These are phyloP conservation scores for Machimus rusticus DNA, from an alignment of 2,888 invertebrate genomes.

Conservation along the genomic window DNA sequence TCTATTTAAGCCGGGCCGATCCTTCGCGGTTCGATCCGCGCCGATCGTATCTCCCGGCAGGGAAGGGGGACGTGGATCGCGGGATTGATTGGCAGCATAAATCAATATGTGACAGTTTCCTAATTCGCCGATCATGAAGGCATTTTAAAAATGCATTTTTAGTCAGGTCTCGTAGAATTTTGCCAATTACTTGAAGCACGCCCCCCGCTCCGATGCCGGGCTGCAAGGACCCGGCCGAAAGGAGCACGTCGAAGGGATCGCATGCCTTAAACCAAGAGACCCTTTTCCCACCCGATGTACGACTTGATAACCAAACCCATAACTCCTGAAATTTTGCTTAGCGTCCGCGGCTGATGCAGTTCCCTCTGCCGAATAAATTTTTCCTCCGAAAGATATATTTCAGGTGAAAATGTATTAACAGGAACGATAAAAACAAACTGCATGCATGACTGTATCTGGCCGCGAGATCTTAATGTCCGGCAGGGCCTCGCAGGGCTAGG, in stretches of 20 bases:
- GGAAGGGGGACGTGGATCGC: neutral
- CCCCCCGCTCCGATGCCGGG: neutral
- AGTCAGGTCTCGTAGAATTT: conserved; percentile 15
- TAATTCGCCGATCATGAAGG: conserved; percentile 50
- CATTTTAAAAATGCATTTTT: conserved; percentile 45
- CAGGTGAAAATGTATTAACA: conserved; percentile 29
- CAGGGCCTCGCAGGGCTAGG: neutral
- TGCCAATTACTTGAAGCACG: conserved; percentile 5
- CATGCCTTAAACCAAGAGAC: neutral
- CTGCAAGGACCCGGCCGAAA: neutral
- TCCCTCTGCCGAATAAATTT: conserved; percentile 8
- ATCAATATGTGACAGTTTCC: conserved; percentile 50
- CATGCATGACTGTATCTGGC: conserved; percentile 27
- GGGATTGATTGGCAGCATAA: conserved; percentile 46
- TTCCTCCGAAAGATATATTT: conserved; percentile 27
- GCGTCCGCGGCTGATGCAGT: neutral
- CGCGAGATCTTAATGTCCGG: conserved; percentile 20
- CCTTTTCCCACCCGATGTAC: conserved; percentile 8
- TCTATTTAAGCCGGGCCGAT: conserved; percentile 11
- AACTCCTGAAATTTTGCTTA: conserved; percentile 25
- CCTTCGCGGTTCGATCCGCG: neutral
- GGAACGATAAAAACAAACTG: conserved; percentile 29
- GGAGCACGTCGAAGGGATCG: neutral
- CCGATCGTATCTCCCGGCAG: neutral
- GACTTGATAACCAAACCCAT: conserved; percentile 28